These are phyloP conservation scores for Nomada ferruginata DNA, from an alignment of 2,888 invertebrate species.

Conservation along the genomic window DNA sequence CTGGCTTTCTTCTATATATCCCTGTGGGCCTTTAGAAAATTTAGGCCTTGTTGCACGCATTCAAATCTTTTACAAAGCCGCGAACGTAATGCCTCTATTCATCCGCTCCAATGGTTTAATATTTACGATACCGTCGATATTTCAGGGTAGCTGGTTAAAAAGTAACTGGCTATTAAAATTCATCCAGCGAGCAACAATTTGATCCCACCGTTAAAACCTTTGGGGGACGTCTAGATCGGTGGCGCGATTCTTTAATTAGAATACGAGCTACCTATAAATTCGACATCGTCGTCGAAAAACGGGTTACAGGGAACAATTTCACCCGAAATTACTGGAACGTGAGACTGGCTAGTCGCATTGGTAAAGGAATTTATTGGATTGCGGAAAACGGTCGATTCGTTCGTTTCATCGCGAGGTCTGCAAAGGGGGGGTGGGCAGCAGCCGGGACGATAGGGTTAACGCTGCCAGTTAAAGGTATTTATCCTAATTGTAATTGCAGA, in stretches of 20 bases:
- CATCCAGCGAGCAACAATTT: background rate
- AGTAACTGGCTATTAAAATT: background rate
- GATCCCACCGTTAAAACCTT: background rate
- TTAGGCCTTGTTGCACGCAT: background rate
- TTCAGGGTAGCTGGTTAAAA: background rate
- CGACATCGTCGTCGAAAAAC: conserved; percentile 27
- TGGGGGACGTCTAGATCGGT: background rate
- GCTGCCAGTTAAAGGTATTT: conserved; percentile 61
- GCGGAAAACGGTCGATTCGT: conserved; percentile 61
- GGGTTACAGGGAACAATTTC: conserved; percentile 43
- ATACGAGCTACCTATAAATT: conserved; percentile 45
- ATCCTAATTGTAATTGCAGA: conserved; percentile 69
- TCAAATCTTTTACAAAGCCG: no score
- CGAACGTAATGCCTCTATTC: no score
- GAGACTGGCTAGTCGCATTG: conserved; percentile 55
- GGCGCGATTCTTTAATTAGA: conserved; percentile 47
- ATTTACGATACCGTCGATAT: background rate
- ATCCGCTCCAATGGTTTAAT: background rate
- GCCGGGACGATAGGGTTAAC: conserved; percentile 42
- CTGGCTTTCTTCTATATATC: background rate
- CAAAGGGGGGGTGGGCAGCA: conserved; percentile 10
- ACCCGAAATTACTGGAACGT: conserved; percentile 55
- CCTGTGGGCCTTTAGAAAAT: background rate
- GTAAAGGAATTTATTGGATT: conserved; percentile 63
- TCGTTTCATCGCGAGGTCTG: conserved; percentile 44